A percentile compares a stretch with the other conserved stretches of the same genome.
phyloP scores from a whole-genome alignment of 2,113 vertebrate species.

The Tychaedon coryphoeus region DNA sequence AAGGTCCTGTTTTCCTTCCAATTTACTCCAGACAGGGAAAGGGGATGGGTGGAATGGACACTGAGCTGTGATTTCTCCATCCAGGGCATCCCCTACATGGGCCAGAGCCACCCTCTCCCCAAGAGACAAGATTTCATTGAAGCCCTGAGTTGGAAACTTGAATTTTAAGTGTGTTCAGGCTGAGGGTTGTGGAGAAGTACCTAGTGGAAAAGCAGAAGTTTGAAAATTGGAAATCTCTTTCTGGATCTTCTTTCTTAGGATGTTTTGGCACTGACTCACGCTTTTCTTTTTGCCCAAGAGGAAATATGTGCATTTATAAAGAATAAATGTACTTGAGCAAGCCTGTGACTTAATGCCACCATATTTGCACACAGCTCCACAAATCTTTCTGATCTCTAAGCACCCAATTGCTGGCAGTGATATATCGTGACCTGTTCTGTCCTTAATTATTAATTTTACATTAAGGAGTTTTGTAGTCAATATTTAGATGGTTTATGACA shows the following conservation, averaged over 20 bases:
- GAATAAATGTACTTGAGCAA: background rate
- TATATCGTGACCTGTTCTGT: background rate
- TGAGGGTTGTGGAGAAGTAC: background rate
- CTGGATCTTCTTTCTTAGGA: background rate
- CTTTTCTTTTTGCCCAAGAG: background rate
- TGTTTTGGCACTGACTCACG: background rate
- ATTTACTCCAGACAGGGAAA: accelerated
- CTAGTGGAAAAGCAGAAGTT: background rate
- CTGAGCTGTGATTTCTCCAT: background rate
- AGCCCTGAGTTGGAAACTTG: background rate
- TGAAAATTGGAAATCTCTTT: background rate
- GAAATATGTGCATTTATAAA: background rate
- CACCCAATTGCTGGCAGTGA: background rate
- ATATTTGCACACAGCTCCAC: background rate
- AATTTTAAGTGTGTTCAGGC: background rate
- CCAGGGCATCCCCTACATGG: background rate
- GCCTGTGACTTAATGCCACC: background rate
- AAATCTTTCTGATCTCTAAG: background rate
- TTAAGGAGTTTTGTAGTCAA: slow-evolving; percentile 36
- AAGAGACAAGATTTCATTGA: background rate
- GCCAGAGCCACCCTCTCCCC: background rate
- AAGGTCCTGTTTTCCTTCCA: background rate
- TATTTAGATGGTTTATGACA: slow-evolving; percentile 30
- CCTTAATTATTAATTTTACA: slow-evolving; percentile 53
- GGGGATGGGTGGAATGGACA: background rate